These are phyloP conservation scores for Nannospalax galili DNA, from an alignment of 2,113 vertebrate genomes.

Conservation along the genomic window DNA sequence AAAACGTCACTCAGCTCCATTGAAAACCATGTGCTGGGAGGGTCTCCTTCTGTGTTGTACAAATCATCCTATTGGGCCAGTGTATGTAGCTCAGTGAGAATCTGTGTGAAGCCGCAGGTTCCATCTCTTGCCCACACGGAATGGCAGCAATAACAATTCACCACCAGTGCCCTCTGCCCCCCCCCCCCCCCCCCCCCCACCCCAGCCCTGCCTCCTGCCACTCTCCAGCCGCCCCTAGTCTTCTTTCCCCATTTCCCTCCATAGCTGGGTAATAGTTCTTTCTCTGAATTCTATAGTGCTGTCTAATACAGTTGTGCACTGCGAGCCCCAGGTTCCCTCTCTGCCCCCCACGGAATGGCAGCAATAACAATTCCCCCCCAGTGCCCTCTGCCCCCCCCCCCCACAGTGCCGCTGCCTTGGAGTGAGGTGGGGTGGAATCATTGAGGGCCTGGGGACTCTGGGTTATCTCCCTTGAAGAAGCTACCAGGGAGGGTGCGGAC, in stretches of 20 bases:
- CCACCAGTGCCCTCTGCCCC: background rate
- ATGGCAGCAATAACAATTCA: no score
- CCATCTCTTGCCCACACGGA: no score
- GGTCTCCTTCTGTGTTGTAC: background rate
- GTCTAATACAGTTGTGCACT: background rate
- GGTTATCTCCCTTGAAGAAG: background rate
- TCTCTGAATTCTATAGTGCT: background rate
- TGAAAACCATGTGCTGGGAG: background rate
- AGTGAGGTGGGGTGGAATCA: background rate
- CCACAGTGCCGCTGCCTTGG: rapidly evolving
- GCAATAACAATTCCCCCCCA: no score
- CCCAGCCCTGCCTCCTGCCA: background rate
- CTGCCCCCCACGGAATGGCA: background rate
- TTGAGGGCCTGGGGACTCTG: no score
- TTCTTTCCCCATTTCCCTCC: background rate
- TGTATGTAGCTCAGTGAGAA: background rate
- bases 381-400: rapidly evolving
- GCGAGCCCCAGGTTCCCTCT: background rate
- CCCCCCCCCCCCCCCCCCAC: background rate
- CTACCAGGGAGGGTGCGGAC: background rate
- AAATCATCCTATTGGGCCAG: no score
- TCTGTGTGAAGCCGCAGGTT: no score
- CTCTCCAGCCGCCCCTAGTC: background rate
- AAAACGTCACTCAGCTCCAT: background rate
- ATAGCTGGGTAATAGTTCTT: background rate